Evolutionary conservation across 2,888 invertebrate genomes (phyloP).

Genomic region (Ennomos fuscantarius): DNA sequence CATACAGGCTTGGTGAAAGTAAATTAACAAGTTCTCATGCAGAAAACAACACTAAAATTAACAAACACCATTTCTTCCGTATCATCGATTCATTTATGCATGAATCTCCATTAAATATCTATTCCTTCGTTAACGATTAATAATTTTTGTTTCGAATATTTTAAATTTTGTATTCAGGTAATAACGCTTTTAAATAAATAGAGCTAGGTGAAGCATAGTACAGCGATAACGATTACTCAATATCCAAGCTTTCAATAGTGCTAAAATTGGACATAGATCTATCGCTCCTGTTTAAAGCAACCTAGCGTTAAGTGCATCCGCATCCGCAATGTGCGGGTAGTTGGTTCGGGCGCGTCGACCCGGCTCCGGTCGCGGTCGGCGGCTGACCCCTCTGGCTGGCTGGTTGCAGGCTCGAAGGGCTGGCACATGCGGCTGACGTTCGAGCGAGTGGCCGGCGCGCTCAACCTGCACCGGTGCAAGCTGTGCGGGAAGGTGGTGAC

Average conservation of each 20-base stretch:
- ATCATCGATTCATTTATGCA: constrained; percentile 83
- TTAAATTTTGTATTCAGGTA: constrained; percentile 67
- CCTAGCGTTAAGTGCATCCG: too few species aligned
- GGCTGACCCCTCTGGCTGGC: constrained; percentile 53
- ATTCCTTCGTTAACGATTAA: constrained; percentile 60
- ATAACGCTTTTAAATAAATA: constrained; percentile 77
- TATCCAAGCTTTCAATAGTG: constrained; percentile 74
- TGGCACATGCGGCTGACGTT: constrained; percentile 98
- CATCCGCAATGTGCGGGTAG: constrained; percentile 35
- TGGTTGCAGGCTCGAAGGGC: constrained; percentile 96
- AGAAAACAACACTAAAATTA: constrained; percentile 65
- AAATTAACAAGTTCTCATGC: constrained; percentile 70
- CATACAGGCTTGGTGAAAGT: constrained; percentile 79
- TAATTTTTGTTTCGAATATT: constrained; percentile 59
- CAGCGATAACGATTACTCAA: constrained; percentile 66
- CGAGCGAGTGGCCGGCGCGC: constrained; percentile 96
- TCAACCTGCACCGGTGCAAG: constrained; percentile 97
- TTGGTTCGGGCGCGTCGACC: constrained; percentile 7
- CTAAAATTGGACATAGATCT: constrained; percentile 47
- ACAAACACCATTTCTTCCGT: constrained; percentile 84
- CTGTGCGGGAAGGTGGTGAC: constrained; percentile 97
- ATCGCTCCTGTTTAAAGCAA: constrained; percentile 7
- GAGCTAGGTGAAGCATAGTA: constrained; percentile 78
- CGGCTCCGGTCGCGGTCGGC: constrained; percentile 32
- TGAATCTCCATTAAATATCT: constrained; percentile 77